Base-by-base conservation (phyloP, 2,113 vertebrate species). In the Mirza zaza region DNA sequence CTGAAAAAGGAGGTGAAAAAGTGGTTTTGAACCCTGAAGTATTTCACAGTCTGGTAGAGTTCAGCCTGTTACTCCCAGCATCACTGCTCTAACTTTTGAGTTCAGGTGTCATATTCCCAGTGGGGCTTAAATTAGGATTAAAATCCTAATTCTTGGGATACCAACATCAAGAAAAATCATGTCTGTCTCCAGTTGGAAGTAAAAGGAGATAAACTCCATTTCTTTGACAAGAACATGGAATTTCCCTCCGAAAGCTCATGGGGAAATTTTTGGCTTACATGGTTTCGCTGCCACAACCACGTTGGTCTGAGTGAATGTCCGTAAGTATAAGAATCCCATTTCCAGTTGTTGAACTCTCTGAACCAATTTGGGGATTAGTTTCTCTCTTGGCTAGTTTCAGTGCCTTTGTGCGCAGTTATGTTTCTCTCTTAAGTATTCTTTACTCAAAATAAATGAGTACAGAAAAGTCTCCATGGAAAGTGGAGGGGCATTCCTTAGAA, bases 381-480 rank as follows among this genome's bases (percentile, higher is more conserved):
- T 94, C 12, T 89, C 63, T 89, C 89, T 79, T 27, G 55, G 76
- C 42, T 95, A 39, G 42, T 88, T 95, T 90, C 52, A 45, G 17
- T 32, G 32, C 3, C 42, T 18, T 80, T 70, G 36, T 48, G 32
- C 29, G 6, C 15, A 81, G 27, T 65, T 86, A 27, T 17, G 36
- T 79, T 91, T 94, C n/a, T 77, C 23, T 36, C 45, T 97, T 29
- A 63, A 92, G 45, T 27, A 91, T 80, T 10, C 2, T 94, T 97
- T 93, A 27, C 23, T 97, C 71, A 92, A 87, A 95, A 75, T 71
- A 85, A 68, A n/a, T 92, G 83, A 83, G 12, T 92, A 55, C 36
- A 36, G 87, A 79, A 88, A 59, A 48, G 57, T 57, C 57, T 55
- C 42, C 36, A 50, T 2, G 27, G 52, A 57, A 17, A 25, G n/a